phyloP scores from a whole-genome alignment of 2,113 vertebrate species.

The Poeciliopsis retropinna region DNA sequence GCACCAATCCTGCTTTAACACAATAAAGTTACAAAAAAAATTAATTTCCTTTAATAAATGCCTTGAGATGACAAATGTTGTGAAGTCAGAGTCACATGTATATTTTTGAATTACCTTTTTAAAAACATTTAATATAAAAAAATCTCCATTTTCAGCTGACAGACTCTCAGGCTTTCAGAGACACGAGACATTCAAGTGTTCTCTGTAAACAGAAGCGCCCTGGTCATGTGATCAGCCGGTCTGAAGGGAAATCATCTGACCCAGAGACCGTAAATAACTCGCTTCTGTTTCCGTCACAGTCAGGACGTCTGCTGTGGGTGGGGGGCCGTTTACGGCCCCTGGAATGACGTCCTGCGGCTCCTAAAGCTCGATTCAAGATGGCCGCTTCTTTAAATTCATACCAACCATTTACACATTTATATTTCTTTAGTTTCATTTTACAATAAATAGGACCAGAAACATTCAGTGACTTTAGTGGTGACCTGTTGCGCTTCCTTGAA shows the following conservation, averaged over 20 bases:
- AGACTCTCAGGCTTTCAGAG: background rate
- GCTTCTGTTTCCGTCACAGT: background rate
- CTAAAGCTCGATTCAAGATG: no score
- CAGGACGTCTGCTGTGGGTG: background rate
- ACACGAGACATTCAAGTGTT: constrained; percentile 13
- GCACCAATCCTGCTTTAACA: no score
- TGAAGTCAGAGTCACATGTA: no score
- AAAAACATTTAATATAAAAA: no score
- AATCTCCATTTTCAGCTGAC: background rate
- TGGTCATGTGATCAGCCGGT: constrained; percentile 15
- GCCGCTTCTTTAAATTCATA: no score
- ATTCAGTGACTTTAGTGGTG: background rate
- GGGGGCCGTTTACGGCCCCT: background rate
- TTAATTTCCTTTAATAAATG: no score
- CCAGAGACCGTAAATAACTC: background rate
- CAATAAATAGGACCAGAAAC: background rate
- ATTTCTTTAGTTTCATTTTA: background rate
- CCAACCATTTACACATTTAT: no score
- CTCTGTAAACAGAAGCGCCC: constrained; percentile 11
- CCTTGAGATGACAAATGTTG: no score
- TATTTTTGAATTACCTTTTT: no score
- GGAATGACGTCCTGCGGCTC: no score
- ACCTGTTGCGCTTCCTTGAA: no score
- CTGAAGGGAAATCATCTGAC: constrained; percentile 10
- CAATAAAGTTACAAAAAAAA: no score